Evolutionary conservation across 2,888 invertebrate species (phyloP).

Genomic region (Dolichomitus sp.): DNA sequence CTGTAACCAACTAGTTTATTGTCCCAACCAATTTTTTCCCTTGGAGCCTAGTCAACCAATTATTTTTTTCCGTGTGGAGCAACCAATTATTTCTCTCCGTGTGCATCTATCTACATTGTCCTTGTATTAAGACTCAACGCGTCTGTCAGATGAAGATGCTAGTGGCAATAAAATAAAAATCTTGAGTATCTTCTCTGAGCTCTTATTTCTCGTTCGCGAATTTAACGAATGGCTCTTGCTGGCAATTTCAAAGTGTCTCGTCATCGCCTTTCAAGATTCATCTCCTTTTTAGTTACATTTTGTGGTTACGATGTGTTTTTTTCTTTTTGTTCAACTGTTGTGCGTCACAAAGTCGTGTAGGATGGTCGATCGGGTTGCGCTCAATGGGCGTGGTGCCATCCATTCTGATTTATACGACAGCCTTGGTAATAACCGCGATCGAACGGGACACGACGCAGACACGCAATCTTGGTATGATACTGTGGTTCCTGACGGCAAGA

Average conservation of each 20-base stretch:
- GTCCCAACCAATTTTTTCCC: no score
- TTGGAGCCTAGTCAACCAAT: no score
- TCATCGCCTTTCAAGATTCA: conserved; percentile 24
- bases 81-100: no score
- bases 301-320: neutral
- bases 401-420: conserved; percentile 63
- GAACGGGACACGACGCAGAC: conserved; percentile 40
- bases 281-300: conserved; percentile 5
- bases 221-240: conserved; percentile 35
- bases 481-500: conserved; percentile 26
- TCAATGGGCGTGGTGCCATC: conserved; percentile 46
- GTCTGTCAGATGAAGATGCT: conserved; percentile 47
- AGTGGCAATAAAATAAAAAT: conserved; percentile 40
- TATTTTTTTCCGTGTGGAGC: no score
- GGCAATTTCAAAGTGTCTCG: conserved; percentile 23
- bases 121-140: neutral
- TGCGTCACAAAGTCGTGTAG: conserved; percentile 12
- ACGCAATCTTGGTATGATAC: conserved; percentile 31
- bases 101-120: no score
- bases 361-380: conserved; percentile 14
- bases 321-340: neutral
- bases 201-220: conserved; percentile 30
- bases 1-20: no score
- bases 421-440: conserved; percentile 58
- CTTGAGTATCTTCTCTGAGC: neutral